phyloP scores from a whole-genome alignment of 2,797 vertebrate genomes.

The Lepus oiostolus region DNA sequence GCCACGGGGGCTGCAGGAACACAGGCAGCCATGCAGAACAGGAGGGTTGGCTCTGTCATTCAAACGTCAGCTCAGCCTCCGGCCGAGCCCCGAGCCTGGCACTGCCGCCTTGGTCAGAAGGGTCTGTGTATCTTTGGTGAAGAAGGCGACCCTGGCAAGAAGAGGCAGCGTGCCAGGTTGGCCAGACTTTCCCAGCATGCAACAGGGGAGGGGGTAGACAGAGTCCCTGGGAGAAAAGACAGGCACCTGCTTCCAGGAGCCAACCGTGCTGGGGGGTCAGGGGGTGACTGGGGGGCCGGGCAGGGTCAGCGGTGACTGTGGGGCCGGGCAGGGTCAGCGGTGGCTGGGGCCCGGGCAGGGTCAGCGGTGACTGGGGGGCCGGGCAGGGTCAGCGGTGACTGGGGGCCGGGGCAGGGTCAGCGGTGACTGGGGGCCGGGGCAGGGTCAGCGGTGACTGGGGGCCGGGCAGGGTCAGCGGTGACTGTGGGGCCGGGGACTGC shows the following conservation, averaged over 20 bases:
- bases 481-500: no score
- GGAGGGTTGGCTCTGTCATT: fast-evolving
- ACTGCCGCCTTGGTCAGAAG: not conserved
- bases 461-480: no score
- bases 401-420: no score
- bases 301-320: no score
- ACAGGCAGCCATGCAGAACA: not conserved
- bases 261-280: fast-evolving
- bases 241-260: not conserved
- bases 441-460: fast-evolving
- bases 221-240: not conserved
- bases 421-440: no score
- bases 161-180: not conserved
- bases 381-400: no score
- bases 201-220: not conserved
- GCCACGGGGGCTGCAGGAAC: fast-evolving
- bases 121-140: conserved; percentile 16
- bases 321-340: no score
- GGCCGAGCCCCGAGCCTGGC: fast-evolving
- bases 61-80: not conserved
- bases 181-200: not conserved
- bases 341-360: no score
- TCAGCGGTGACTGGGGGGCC: no score
- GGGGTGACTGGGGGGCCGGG: fast-evolving
- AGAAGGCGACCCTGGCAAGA: not conserved